These are phyloP conservation scores for Caenorhabditis tropicalis DNA, from an alignment of 1,140 invertebrate species.

Conservation along the genomic window DNA sequence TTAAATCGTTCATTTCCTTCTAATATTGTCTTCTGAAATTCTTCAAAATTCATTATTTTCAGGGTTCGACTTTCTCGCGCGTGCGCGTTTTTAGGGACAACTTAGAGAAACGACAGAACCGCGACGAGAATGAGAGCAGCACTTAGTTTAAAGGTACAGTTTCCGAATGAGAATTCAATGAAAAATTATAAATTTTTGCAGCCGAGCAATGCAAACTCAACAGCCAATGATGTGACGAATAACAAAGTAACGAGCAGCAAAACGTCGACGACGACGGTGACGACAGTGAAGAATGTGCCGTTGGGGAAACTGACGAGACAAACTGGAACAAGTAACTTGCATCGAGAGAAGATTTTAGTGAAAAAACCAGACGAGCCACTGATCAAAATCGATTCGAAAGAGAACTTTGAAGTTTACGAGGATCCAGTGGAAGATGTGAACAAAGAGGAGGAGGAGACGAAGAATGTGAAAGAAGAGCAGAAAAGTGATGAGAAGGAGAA, in stretches of 20 bases:
- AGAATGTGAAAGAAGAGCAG: not conserved
- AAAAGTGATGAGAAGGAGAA: not conserved
- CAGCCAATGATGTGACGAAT: not conserved
- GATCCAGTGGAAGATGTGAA: not conserved
- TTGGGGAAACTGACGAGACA: not conserved
- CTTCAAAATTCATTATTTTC: not conserved
- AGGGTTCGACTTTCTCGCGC: not conserved
- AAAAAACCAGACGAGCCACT: not conserved
- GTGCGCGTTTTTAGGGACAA: not conserved
- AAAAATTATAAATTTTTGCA: not conserved
- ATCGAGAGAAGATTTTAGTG: not conserved
- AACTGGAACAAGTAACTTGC: not conserved
- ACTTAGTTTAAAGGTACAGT: conserved; percentile 7
- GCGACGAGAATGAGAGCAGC: conserved; percentile 10
- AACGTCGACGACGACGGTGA: not conserved
- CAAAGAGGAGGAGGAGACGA: not conserved
- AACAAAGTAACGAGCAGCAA: not conserved
- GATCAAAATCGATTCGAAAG: not conserved
- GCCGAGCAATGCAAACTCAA: not conserved
- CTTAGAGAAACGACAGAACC: not conserved
- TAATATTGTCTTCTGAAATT: not conserved
- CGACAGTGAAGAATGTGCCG: not conserved
- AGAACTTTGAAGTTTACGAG: conserved; percentile 4
- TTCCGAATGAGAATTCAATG: not conserved
- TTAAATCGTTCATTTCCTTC: not conserved